phyloP scores from a whole-genome alignment of 1,140 invertebrate species.

The Drosophila tropicalis region DNA sequence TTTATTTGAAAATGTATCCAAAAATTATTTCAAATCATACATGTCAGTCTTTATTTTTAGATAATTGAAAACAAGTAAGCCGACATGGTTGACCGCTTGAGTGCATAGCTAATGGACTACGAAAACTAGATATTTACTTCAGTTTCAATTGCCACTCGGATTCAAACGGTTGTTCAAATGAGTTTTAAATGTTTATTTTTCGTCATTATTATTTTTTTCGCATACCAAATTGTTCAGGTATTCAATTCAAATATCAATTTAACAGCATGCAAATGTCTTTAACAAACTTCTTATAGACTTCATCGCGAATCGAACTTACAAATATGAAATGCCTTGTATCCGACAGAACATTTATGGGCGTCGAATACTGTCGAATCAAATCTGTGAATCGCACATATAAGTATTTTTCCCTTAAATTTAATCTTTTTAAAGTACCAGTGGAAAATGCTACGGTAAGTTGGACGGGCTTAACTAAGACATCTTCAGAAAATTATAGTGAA shows the following conservation, averaged over 20 bases:
- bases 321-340: neutral
- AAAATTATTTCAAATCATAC: no score
- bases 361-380: neutral
- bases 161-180: neutral
- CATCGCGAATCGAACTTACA: neutral
- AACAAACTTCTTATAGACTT: neutral
- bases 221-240: neutral
- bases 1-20: no score
- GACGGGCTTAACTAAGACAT: no score
- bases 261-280: neutral
- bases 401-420: neutral
- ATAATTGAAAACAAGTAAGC: neutral
- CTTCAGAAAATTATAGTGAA: no score
- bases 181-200: neutral
- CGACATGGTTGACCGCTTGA: neutral
- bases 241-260: neutral
- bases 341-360: neutral
- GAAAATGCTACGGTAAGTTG: no score
- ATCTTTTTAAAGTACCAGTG: neutral
- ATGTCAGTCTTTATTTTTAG: neutral
- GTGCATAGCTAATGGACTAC: neutral
- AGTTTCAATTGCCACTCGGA: neutral
- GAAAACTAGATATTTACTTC: neutral
- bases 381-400: neutral
- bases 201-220: neutral